phyloP scores from a whole-genome alignment of 2,113 vertebrate genomes.

The Nothocercus julius region DNA sequence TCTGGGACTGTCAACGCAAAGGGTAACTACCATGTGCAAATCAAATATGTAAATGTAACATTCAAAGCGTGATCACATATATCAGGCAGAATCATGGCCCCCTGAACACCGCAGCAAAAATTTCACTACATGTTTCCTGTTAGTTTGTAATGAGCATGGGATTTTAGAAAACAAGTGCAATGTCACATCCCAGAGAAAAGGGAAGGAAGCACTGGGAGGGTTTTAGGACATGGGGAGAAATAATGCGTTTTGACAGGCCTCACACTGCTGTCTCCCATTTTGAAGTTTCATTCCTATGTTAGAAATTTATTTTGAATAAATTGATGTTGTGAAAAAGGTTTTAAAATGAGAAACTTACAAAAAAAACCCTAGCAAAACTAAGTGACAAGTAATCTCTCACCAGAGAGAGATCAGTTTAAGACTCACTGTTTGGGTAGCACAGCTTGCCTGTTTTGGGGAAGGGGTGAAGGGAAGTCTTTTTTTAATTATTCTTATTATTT shows the following conservation, averaged over 20 bases:
- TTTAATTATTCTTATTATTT: not conserved
- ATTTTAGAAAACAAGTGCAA: not conserved
- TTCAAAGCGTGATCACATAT: slow-evolving; percentile 53
- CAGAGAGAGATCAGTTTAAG: not conserved
- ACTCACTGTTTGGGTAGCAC: not conserved
- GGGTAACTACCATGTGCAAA: slow-evolving; percentile 62
- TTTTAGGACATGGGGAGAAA: not conserved
- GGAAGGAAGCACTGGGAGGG: not conserved
- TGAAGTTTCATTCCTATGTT: not conserved
- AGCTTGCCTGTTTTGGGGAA: not conserved
- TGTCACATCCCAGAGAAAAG: not conserved
- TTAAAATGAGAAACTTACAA: not conserved
- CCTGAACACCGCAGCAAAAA: not conserved
- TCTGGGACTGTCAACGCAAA: slow-evolving; percentile 36
- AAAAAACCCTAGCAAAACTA: not conserved
- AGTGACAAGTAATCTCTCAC: too few species aligned
- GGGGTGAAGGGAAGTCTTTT: too few species aligned
- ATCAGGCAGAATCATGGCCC: slow-evolving; percentile 42
- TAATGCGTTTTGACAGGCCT: rapidly evolving
- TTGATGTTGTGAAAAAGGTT: not conserved
- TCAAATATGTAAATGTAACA: slow-evolving; percentile 71
- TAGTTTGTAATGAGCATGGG: too few species aligned
- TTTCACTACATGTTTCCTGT: not conserved
- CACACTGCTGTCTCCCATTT: not conserved
- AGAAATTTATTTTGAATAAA: not conserved